These are phyloP conservation scores for Atrichornis clamosus DNA, from an alignment of 2,113 vertebrate genomes.

Conservation along the genomic window DNA sequence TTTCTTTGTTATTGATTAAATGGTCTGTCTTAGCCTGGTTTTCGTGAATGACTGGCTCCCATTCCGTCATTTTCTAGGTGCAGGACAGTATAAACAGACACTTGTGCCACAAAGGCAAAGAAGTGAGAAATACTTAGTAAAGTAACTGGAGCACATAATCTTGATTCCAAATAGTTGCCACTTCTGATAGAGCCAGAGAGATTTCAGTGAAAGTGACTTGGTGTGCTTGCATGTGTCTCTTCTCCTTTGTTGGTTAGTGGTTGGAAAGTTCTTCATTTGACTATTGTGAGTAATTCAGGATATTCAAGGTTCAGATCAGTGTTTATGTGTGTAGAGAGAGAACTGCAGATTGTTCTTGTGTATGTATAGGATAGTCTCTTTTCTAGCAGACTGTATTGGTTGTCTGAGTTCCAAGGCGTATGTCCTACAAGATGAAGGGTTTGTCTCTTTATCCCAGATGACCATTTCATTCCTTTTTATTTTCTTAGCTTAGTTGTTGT, in stretches of 20 bases:
- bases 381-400: not conserved
- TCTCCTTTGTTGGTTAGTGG: not conserved
- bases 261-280: not conserved
- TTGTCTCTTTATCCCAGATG: not conserved
- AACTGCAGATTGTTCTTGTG: not conserved
- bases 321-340: not conserved
- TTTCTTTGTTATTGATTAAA: not conserved
- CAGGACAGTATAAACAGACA: rapidly evolving
- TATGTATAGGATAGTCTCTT: not conserved
- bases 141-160: not conserved
- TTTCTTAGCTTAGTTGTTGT: not conserved
- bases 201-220: not conserved
- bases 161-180: not conserved
- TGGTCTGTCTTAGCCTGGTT: not conserved
- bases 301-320: not conserved
- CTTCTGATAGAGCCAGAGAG: not conserved
- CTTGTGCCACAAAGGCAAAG: not conserved
- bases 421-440: not conserved
- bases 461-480: not conserved
- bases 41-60: not conserved
- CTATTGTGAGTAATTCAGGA: not conserved
- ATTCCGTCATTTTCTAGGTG: not conserved
- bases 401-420: not conserved
- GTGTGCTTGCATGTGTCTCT: not conserved
- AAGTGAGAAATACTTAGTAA: not conserved